Base-by-base conservation (phyloP, 2,113 vertebrate genomes). In the Chunga burmeisteri region DNA sequence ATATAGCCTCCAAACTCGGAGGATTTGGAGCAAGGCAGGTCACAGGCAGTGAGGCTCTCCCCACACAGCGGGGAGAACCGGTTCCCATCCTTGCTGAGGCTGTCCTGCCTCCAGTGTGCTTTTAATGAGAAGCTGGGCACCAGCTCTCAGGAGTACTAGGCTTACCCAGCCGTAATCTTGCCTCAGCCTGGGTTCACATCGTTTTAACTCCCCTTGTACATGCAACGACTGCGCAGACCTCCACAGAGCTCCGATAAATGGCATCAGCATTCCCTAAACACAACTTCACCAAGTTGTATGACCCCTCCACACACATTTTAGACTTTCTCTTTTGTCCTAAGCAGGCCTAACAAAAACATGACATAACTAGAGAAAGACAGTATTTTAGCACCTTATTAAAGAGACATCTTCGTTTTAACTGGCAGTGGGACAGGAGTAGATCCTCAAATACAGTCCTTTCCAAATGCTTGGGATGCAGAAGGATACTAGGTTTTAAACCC, bases 191-290 rank as follows among this genome's bases (percentile, higher is more conserved):
- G 21, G 10, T 58, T 79, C n/a, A 17, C 1, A 1, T 30, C 49
- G 36, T 34, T 75, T 86, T 63, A 65, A 0, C 34, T 80, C 17
- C 9, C 26, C 19, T 68, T 50, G 36, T 34, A 58, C 50, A 26
- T 0, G 2, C 16, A 21, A 11, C 0, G 0, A 13, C 30, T 32
- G 11, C 6, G 15, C 56, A 62, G 86, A 29, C 67, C 71, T 87
- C n/a, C 47, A 29, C 10, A 18, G 56, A 58, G 42, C 47, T 63
- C 5, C 42, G 47, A 9, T 27, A 53, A 53, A 58, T 7, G 11
- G 50, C 52, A 75, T 32, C 36, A 32, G 32, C 52, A 18, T 78
- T 62, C 38, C 36, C 59, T 32, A 66, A 70, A 67, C 10, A 70
- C 30, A 89, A 0, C 58, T 62, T 78, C 46, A 34, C 38, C 29